A percentile compares a stretch with the other conserved stretches of the same genome.
Conservation (phyloP, 1,140 invertebrate genomes). For the Drosophila kohkoa region DNA sequence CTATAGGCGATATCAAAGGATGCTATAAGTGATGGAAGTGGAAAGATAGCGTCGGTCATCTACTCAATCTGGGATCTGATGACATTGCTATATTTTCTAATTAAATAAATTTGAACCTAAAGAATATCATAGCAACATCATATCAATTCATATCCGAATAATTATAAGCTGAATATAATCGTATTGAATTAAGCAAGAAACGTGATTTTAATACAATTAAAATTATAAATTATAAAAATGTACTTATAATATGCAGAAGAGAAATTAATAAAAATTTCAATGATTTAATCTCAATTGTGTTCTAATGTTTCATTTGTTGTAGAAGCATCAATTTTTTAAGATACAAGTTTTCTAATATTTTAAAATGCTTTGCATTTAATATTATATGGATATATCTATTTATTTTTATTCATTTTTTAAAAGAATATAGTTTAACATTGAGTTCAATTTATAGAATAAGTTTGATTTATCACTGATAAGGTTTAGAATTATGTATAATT, state of each 20-base stretch:
- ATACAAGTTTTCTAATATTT: too few relatives aligned
- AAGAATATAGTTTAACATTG: too few relatives aligned
- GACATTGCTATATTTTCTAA: slow-evolving; percentile 11
- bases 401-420: too few relatives aligned
- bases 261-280: neutral
- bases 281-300: slow-evolving; percentile 6
- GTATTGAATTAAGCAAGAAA: slow-evolving; percentile 45
- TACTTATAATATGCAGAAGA: neutral
- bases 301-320: too few relatives aligned
- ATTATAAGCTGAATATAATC: slow-evolving; percentile 45
- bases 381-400: too few relatives aligned
- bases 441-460: too few relatives aligned
- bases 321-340: too few relatives aligned
- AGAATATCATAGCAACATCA: slow-evolving; percentile 83
- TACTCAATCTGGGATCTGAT: slow-evolving; percentile 3
- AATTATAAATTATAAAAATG: slow-evolving; percentile 9
- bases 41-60: neutral
- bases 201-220: slow-evolving; percentile 63
- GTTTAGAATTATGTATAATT: too few relatives aligned
- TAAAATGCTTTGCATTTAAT: too few relatives aligned
- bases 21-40: slow-evolving; percentile 40
- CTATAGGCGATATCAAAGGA: slow-evolving; percentile 56
- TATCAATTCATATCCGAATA: slow-evolving; percentile 80
- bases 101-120: slow-evolving; percentile 66
- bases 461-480: too few relatives aligned